Percentiles rank a stretch among this genome's conserved stretches.
phyloP scores from a whole-genome alignment of 2,113 vertebrate species.

The Callionymus lyra region DNA sequence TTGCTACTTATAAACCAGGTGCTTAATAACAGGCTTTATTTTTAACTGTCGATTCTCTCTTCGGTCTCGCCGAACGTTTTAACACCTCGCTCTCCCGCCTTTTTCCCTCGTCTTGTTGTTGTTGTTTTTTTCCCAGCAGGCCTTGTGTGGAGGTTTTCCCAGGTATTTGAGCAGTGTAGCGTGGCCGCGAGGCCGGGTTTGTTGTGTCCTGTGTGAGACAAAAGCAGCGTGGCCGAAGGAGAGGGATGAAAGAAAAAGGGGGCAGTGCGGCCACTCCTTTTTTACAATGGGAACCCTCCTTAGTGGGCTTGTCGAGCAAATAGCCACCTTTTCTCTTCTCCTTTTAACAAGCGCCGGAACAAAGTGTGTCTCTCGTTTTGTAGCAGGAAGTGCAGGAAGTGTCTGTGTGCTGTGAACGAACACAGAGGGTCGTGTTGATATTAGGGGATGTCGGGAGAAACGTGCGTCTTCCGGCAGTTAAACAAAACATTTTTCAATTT shows the following conservation, averaged over 20 bases:
- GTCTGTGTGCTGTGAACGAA: constrained; percentile 12
- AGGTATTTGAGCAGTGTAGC: constrained; percentile 50
- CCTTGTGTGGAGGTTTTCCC: constrained; percentile 55
- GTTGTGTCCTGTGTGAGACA: constrained; percentile 57
- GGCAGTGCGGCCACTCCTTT: constrained; percentile 55
- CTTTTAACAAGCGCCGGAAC: constrained; percentile 32
- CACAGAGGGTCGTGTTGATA: constrained; percentile 6
- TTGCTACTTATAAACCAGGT: constrained; percentile 12
- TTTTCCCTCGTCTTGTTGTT: constrained; percentile 23
- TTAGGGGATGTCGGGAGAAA: too few species aligned
- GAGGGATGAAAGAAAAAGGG: constrained; percentile 62
- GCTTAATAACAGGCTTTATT: constrained; percentile 36
- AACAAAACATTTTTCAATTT: too few species aligned
- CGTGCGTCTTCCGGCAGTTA: too few species aligned
- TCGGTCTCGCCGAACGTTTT: constrained; percentile 17
- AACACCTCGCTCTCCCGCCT: constrained; percentile 4
- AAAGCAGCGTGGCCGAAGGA: constrained; percentile 50
- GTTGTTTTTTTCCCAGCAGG: constrained; percentile 50
- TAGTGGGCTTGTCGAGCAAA: constrained; percentile 60
- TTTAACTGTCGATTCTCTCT: constrained; percentile 32
- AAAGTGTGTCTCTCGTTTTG: constrained; percentile 18
- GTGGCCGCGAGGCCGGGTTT: constrained; percentile 39
- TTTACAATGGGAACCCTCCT: constrained; percentile 65
- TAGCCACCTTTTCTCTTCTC: constrained; percentile 46
- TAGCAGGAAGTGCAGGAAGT: constrained; percentile 11